A percentile compares a stretch with the other conserved stretches of the same genome.
These are phyloP conservation scores for Girardia tigrina DNA, from an alignment of 2,888 invertebrate species.

Conservation along the genomic window DNA sequence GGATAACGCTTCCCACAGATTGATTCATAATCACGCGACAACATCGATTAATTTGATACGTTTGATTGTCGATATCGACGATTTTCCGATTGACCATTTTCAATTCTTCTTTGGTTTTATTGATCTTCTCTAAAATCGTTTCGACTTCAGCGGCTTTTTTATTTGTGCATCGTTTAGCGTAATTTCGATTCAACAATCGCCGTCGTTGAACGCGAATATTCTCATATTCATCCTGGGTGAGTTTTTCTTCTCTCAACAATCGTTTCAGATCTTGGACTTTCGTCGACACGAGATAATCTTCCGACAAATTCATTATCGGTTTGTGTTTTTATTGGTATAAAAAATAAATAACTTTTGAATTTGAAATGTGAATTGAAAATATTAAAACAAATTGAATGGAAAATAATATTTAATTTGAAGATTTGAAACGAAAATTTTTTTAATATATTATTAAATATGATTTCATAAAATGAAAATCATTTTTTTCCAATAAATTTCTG, in stretches of 20 bases:
- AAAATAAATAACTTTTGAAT: too few species aligned
- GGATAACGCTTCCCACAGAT: not conserved
- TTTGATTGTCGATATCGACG: not conserved
- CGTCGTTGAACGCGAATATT: not conserved
- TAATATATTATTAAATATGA: too few species aligned
- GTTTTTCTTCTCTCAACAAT: slow-evolving; percentile 15
- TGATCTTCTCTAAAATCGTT: not conserved
- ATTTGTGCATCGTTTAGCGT: slow-evolving; percentile 5
- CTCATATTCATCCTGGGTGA: not conserved
- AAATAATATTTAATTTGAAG: too few species aligned
- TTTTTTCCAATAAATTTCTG: too few species aligned
- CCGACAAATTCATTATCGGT: slow-evolving; percentile 12
- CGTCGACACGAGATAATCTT: not conserved
- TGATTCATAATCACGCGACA: not conserved
- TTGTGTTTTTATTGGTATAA: too few species aligned
- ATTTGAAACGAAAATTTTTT: too few species aligned
- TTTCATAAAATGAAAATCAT: too few species aligned
- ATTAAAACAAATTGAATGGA: too few species aligned
- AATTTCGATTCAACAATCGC: slow-evolving; percentile 3
- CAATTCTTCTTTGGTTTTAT: slow-evolving; percentile 13
- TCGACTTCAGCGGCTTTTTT: slow-evolving; percentile 9
- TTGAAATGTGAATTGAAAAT: too few species aligned
- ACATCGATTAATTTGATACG: slow-evolving; percentile 2
- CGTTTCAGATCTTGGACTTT: slow-evolving; percentile 12
- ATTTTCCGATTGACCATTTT: not conserved